These are phyloP conservation scores for Salticus scenicus DNA, from an alignment of 2,888 invertebrate species.

Conservation along the genomic window DNA sequence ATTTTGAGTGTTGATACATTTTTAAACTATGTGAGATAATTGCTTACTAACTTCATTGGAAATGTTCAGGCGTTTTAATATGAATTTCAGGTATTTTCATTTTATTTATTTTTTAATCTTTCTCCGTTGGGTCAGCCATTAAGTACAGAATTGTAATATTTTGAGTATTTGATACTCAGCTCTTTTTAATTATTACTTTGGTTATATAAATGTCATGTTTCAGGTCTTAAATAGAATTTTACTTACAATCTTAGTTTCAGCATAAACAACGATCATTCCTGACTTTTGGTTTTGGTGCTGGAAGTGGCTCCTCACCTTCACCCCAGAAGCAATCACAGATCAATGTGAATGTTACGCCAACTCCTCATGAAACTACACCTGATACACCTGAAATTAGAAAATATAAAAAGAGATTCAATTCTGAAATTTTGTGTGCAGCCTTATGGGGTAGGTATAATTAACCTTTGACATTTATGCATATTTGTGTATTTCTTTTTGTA, in stretches of 20 bases:
- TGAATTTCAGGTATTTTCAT: too few relatives aligned
- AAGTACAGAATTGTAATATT: too few relatives aligned
- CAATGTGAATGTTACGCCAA: constrained; percentile 96
- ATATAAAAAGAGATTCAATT: constrained; percentile 99
- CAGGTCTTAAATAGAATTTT: too few relatives aligned
- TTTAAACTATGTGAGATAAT: too few relatives aligned
- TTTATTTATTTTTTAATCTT: too few relatives aligned
- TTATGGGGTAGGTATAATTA: constrained; percentile 83
- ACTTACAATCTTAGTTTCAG: constrained; percentile 83
- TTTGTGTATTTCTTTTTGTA: background rate
- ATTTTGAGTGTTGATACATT: too few relatives aligned
- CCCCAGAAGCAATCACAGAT: constrained; percentile 86
- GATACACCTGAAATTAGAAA: constrained; percentile 99
- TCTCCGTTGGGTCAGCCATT: too few relatives aligned
- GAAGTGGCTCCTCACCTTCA: constrained; percentile 76
- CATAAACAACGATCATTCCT: constrained; percentile 99
- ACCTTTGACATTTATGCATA: background rate
- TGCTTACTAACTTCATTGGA: too few relatives aligned
- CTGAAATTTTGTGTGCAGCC: constrained; percentile 99
- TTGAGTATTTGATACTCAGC: too few relatives aligned
- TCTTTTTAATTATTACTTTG: too few relatives aligned
- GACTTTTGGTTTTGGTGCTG: constrained; percentile 92
- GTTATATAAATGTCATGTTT: too few relatives aligned
- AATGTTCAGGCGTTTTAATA: too few relatives aligned
- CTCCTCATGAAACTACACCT: constrained; percentile 80